Percentiles rank a stretch among this genome's conserved stretches.
Conservation (phyloP, 2,113 vertebrate species). For the Prionailurus bengalensis region DNA sequence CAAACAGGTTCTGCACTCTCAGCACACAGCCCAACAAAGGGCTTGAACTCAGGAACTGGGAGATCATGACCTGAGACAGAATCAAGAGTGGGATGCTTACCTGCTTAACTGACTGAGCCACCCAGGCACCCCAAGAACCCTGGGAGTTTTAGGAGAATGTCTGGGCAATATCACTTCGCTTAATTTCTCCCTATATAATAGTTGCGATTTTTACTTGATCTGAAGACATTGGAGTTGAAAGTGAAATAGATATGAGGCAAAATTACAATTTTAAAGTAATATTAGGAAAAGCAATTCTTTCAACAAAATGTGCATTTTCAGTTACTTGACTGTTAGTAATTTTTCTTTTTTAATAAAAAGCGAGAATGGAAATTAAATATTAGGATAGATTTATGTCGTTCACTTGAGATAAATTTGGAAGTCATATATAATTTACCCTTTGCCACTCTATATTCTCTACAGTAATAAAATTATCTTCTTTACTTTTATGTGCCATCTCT, state of each 20-base stretch:
- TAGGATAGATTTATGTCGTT: neutral
- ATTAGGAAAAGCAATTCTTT: neutral
- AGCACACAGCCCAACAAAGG: no score
- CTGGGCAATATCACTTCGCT: neutral
- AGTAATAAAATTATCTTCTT: neutral
- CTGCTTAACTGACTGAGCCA: no score
- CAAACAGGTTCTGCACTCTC: no score
- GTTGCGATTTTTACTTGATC: neutral
- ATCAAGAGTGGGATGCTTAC: no score
- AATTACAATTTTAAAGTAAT: neutral
- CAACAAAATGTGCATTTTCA: neutral
- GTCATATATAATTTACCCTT: neutral
- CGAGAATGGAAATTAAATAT: neutral
- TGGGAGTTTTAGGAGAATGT: neutral
- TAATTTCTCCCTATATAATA: neutral
- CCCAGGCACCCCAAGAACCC: neutral
- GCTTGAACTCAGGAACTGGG: no score
- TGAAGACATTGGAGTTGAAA: neutral
- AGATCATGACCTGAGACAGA: no score
- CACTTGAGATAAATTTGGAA: constrained; percentile 2
- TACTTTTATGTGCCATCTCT: neutral
- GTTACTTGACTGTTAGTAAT: neutral
- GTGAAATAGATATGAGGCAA: neutral
- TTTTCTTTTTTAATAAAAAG: neutral
- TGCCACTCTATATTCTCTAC: neutral